These are phyloP conservation scores for Vollenhovia emeryi DNA, from an alignment of 1,140 invertebrate genomes.

Conservation along the genomic window DNA sequence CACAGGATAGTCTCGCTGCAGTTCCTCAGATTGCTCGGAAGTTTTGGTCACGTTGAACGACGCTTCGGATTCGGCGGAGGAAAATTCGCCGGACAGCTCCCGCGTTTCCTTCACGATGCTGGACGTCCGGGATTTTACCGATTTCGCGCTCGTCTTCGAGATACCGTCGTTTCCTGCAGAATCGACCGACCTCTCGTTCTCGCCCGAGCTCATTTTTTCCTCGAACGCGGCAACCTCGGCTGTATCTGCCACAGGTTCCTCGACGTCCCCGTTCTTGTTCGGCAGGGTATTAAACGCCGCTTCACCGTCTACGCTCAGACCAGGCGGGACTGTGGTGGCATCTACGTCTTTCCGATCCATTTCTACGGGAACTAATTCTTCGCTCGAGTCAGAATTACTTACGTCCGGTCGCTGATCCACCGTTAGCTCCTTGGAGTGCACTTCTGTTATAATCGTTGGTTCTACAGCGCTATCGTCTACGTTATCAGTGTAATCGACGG, in stretches of 20 bases:
- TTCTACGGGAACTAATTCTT: slow-evolving; percentile 17
- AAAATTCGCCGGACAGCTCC: slow-evolving; percentile 61
- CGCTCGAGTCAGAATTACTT: slow-evolving; percentile 52
- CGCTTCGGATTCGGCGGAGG: slow-evolving; percentile 50
- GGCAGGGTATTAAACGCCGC: neutral
- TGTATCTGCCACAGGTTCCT: neutral
- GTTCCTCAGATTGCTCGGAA: slow-evolving; percentile 71
- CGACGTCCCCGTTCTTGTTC: neutral
- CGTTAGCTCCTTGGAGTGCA: neutral
- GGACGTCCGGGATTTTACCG: neutral
- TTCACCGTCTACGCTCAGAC: neutral
- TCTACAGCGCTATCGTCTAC: slow-evolving; percentile 19
- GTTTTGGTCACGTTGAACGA: slow-evolving; percentile 7
- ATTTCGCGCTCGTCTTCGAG: neutral
- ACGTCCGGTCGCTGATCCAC: slow-evolving; percentile 19
- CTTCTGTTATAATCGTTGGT: neutral
- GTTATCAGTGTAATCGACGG: slow-evolving; percentile 39
- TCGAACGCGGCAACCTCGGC: neutral
- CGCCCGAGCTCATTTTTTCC: neutral
- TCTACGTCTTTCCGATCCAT: neutral
- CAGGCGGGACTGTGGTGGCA: neutral
- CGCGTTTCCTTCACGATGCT: slow-evolving; percentile 70
- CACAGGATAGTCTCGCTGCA: slow-evolving; percentile 75
- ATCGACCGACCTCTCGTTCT: neutral
- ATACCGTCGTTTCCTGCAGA: neutral